Percentiles rank a stretch among this genome's conserved stretches.
Conservation (phyloP, 2,797 vertebrate genomes). For the Crypturellus tataupa region DNA sequence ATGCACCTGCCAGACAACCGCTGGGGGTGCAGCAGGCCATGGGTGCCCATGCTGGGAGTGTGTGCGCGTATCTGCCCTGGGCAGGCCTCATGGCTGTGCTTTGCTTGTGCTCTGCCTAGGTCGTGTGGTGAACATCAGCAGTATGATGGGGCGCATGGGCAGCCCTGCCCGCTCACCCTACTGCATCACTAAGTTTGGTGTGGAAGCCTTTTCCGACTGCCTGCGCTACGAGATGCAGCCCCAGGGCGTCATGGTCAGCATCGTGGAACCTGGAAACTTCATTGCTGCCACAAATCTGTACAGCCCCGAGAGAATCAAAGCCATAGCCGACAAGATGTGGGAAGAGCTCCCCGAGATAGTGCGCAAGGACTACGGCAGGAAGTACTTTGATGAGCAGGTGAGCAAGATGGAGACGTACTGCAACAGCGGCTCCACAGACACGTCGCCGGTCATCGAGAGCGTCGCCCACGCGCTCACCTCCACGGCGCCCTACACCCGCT, state of each 20-base stretch:
- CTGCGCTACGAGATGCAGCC: slow-evolving; percentile 84
- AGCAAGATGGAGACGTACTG: slow-evolving; percentile 82
- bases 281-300: slow-evolving; percentile 83
- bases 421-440: slow-evolving; percentile 79
- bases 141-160: slow-evolving; percentile 85
- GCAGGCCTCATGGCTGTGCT: not conserved
- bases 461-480: slow-evolving; percentile 80
- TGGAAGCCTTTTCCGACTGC: slow-evolving; percentile 87
- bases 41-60: fast-evolving
- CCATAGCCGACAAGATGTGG: slow-evolving; percentile 84
- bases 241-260: slow-evolving; percentile 82
- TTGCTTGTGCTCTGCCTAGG: slow-evolving; percentile 59
- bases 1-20: not conserved
- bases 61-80: not conserved
- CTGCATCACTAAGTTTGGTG: slow-evolving; percentile 86
- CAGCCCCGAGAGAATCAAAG: slow-evolving; percentile 81
- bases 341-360: slow-evolving; percentile 80
- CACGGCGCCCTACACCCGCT: slow-evolving; percentile 79
- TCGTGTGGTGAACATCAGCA: slow-evolving; percentile 84
- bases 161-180: slow-evolving; percentile 81
- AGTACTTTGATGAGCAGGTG: slow-evolving; percentile 84
- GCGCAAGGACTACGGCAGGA: slow-evolving; percentile 80
- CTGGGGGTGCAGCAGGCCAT: fast-evolving
- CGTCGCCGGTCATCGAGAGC: slow-evolving; percentile 74
- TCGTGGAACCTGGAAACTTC: slow-evolving; percentile 86